These are phyloP conservation scores for Drosophila merina DNA, from an alignment of 2,888 invertebrate species.

Conservation along the genomic window DNA sequence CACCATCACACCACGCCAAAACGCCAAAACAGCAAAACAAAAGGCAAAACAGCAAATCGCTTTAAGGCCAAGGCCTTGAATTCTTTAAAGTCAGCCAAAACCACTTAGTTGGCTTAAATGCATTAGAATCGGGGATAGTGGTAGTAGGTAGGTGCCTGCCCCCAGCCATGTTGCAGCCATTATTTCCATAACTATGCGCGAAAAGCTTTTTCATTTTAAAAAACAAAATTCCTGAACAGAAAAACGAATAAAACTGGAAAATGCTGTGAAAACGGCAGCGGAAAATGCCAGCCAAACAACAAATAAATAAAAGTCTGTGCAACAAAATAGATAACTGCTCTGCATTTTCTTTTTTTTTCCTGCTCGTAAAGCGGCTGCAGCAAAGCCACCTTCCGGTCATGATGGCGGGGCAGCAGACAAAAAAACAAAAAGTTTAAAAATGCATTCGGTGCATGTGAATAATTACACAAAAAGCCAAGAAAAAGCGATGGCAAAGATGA, in stretches of 20 bases:
- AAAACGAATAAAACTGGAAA: conserved; percentile 52
- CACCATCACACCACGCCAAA: background rate
- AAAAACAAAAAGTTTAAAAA: conserved; percentile 17
- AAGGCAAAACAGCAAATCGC: conserved; percentile 27
- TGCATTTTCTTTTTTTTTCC: conserved; percentile 25
- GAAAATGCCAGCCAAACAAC: conserved; percentile 58
- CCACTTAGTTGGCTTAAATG: conserved; percentile 60
- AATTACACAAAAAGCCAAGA: conserved; percentile 68
- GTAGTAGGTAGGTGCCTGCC: background rate
- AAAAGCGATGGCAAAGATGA: conserved; percentile 39
- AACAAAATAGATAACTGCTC: conserved; percentile 59
- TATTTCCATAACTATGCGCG: conserved; percentile 76
- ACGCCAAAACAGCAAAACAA: conserved; percentile 4
- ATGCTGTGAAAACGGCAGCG: conserved; percentile 67
- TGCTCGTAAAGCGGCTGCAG: conserved; percentile 73
- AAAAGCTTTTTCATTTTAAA: conserved; percentile 77
- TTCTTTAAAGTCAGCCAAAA: conserved; percentile 47
- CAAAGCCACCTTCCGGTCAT: conserved; percentile 73
- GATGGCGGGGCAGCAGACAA: conserved; percentile 22
- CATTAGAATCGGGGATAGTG: conserved; percentile 27
- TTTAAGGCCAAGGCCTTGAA: conserved; percentile 42
- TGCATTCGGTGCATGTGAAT: conserved; percentile 63
- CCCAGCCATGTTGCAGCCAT: conserved; percentile 44
- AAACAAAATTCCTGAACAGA: conserved; percentile 22
- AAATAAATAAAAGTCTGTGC: conserved; percentile 2